Conservation (phyloP, 2,113 vertebrate genomes). For the Panthera uncia region DNA sequence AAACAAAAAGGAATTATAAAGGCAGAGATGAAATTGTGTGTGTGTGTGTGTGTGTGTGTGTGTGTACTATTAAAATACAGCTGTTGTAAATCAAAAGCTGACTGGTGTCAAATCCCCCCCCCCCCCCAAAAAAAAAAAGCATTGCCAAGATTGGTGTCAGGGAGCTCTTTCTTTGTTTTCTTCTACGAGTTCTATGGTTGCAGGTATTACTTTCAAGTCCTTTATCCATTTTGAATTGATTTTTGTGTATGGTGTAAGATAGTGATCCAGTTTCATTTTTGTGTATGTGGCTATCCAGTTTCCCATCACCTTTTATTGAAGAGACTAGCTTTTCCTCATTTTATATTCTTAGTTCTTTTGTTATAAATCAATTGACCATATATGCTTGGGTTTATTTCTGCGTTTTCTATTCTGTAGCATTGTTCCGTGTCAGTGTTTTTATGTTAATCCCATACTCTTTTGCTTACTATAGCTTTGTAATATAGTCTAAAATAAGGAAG, state of each 20-base stretch:
- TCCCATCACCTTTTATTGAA: background rate
- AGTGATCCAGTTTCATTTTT: background rate
- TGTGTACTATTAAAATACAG: background rate
- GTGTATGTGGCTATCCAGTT: background rate
- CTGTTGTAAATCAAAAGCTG: slow-evolving; percentile 32
- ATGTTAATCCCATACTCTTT: background rate
- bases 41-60: background rate
- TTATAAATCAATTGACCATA: background rate
- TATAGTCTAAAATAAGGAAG: background rate
- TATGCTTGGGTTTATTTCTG: background rate
- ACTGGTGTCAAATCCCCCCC: background rate
- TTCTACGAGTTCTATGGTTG: background rate
- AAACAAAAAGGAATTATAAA: background rate
- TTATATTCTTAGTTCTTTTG: background rate
- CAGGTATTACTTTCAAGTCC: background rate
- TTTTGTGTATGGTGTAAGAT: background rate
- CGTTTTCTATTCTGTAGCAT: background rate
- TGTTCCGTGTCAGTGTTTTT: background rate
- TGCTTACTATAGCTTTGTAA: background rate
- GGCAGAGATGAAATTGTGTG: background rate
- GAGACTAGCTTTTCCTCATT: background rate
- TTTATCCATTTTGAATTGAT: background rate
- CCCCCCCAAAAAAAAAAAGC: background rate
- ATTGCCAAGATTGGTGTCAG: background rate
- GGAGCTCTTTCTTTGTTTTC: background rate